A percentile compares a stretch with the other conserved stretches of the same genome.
These are phyloP conservation scores for Coreoperca whiteheadi DNA, from an alignment of 2,113 vertebrate genomes.

Conservation along the genomic window DNA sequence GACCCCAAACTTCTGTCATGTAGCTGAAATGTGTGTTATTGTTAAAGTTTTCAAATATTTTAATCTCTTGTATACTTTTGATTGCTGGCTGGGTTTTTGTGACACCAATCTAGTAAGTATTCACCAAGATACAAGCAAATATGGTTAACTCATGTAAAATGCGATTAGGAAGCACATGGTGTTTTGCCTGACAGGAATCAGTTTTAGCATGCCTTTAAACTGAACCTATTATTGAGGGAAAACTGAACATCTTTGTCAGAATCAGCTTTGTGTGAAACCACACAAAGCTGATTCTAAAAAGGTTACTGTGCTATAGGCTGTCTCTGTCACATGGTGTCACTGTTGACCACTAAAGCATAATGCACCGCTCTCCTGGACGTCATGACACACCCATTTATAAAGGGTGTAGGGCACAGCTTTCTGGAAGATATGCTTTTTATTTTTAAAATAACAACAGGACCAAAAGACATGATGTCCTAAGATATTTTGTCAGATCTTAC, in stretches of 20 bases:
- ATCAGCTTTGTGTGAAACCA: neutral
- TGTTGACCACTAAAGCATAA: conserved; percentile 70
- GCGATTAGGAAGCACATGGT: neutral
- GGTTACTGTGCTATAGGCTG: neutral
- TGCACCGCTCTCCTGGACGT: neutral
- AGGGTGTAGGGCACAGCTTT: conserved; percentile 17
- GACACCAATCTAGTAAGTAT: no score
- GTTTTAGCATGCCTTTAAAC: neutral
- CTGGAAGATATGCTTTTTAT: conserved; percentile 1
- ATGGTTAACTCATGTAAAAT: neutral
- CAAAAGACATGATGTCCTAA: neutral
- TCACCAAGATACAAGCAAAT: no score
- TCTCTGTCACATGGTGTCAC: conserved; percentile 75
- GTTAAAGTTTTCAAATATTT: no score
- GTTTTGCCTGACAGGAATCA: neutral
- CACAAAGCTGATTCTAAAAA: neutral
- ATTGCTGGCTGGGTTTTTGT: no score
- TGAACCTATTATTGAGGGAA: neutral
- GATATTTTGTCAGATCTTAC: neutral
- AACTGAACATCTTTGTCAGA: neutral
- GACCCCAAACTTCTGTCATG: neutral
- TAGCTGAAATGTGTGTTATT: neutral
- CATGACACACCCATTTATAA: conserved; percentile 53
- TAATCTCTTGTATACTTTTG: no score
- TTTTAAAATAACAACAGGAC: neutral